phyloP scores from a whole-genome alignment of 2,888 invertebrate genomes.

The Leucophenga montana region DNA sequence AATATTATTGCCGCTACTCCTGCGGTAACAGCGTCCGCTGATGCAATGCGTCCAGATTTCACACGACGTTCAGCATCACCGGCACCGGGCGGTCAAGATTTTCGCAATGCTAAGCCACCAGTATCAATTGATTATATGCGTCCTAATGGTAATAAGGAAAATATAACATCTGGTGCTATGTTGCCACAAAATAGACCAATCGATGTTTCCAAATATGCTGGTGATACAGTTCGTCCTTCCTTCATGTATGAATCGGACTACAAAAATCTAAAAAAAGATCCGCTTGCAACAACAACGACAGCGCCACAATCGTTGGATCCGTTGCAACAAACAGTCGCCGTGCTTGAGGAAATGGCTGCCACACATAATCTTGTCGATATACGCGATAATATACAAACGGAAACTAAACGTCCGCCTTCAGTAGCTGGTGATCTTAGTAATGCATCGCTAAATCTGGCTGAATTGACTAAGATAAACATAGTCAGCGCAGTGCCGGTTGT shows the following conservation, averaged over 20 bases:
- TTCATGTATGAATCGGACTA: constrained; percentile 50
- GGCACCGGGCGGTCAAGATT: constrained; percentile 53
- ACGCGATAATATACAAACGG: constrained; percentile 63
- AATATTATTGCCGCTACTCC: constrained; percentile 69
- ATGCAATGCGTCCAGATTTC: constrained; percentile 52
- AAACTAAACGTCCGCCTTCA: constrained; percentile 64
- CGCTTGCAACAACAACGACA: constrained; percentile 6
- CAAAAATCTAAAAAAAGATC: constrained; percentile 40
- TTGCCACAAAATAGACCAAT: constrained; percentile 69
- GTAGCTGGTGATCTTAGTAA: constrained; percentile 53
- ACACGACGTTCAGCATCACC: constrained; percentile 46
- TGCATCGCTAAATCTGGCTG: constrained; percentile 54
- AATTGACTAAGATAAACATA: constrained; percentile 65
- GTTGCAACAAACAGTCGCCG: constrained; percentile 58
- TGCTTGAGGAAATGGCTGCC: constrained; percentile 57
- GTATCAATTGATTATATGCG: constrained; percentile 67
- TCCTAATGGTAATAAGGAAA: constrained; percentile 62
- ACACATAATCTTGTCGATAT: constrained; percentile 63
- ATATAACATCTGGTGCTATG: constrained; percentile 39
- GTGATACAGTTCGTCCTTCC: constrained; percentile 56
- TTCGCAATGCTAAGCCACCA: constrained; percentile 63
- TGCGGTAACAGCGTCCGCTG: constrained; percentile 44
- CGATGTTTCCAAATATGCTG: constrained; percentile 63
- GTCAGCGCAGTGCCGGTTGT: constrained; percentile 53
- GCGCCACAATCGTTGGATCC: constrained; percentile 41